Evolutionary conservation across 2,888 invertebrate species (phyloP), one percentile per base, ranked within the genome.

Genomic region (Apotomis turbidana): DNA sequence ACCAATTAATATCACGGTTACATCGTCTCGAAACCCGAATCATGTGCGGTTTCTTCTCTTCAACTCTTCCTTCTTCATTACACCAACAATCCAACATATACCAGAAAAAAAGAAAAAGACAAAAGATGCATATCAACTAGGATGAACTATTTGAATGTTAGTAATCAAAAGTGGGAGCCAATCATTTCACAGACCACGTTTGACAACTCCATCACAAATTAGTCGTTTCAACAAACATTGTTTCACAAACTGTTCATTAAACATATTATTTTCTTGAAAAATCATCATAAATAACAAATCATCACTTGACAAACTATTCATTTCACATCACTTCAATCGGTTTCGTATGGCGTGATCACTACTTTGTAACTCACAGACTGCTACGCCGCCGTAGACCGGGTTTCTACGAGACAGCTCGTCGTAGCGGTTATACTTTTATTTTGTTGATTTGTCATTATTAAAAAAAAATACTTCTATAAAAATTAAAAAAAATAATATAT

Each of bases 11-110:
- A 81, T 90, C 91, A 95, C 96, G 97, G 97, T 95, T 96, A 94
- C 96, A 95, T 95, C 95, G 95, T 95, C 96, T 93, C 96, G 97
- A 97, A 97, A 97, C 97, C 97, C 96, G 97, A 95, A 95, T 95
- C 95, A 95, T 95, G 95, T 95, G 95, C 94, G 95, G 94, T 83
- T 86, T 90, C 83, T 88, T 88, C 86, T 78, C 80, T 70, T 12
- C 63, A 27, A 13, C 52, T 75, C 67, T 78, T 79, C 74, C 58
- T 70, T 78, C 70, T 73, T 76, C 67, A 8, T 41, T 55, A 27
- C 46, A 13, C 49, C n/a, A 67, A n/a, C n/a, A n/a, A n/a, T n/a
- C n/a, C n/a, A n/a, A 10, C 46, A 1, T 49, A 6, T 1, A 49
- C 3, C 49, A 49, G 49, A 27, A 9, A 41, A 41, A 6, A 15